Conservation (phyloP, 1,140 invertebrate genomes). For the Panagrolaimus sp. region DNA sequence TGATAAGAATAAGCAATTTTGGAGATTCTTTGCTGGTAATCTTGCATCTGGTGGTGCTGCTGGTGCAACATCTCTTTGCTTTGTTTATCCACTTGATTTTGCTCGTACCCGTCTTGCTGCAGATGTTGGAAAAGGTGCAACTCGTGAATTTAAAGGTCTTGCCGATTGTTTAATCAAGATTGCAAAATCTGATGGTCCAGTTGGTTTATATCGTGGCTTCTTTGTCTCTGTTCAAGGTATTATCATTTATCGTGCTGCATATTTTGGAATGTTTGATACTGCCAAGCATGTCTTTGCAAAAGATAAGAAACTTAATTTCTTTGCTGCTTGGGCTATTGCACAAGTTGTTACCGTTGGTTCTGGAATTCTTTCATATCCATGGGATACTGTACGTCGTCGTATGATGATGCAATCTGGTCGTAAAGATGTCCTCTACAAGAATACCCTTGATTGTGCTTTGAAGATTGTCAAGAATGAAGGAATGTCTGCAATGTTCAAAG, state of each 20-base stretch:
- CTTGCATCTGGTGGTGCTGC: slow-evolving; percentile 58
- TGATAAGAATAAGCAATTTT: slow-evolving; percentile 79
- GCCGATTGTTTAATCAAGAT: slow-evolving; percentile 59
- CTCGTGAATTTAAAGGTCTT: slow-evolving; percentile 59
- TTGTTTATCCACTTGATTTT: slow-evolving; percentile 60
- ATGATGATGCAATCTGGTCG: slow-evolving; percentile 65
- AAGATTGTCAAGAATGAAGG: slow-evolving; percentile 65
- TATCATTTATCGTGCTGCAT: slow-evolving; percentile 60
- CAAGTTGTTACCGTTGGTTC: slow-evolving; percentile 63
- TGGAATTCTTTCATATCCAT: slow-evolving; percentile 65
- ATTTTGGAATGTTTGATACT: slow-evolving; percentile 60
- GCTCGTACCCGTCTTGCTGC: slow-evolving; percentile 59
- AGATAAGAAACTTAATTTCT: slow-evolving; percentile 58
- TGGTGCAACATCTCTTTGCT: slow-evolving; percentile 60
- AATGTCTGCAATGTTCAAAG: slow-evolving; percentile 63
- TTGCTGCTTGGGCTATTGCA: slow-evolving; percentile 58
- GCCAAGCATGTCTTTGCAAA: slow-evolving; percentile 49
- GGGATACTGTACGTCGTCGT: slow-evolving; percentile 63
- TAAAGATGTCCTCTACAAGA: slow-evolving; percentile 65
- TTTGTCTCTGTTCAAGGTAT: slow-evolving; percentile 60
- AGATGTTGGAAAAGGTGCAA: slow-evolving; percentile 55
- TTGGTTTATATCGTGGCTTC: slow-evolving; percentile 59
- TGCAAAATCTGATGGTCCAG: slow-evolving; percentile 55
- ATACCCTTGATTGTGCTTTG: slow-evolving; percentile 63
- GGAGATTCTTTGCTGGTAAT: slow-evolving; percentile 73